These are phyloP conservation scores for Drosophila equinoxialis DNA, from an alignment of 1,140 invertebrate genomes.

Conservation along the genomic window DNA sequence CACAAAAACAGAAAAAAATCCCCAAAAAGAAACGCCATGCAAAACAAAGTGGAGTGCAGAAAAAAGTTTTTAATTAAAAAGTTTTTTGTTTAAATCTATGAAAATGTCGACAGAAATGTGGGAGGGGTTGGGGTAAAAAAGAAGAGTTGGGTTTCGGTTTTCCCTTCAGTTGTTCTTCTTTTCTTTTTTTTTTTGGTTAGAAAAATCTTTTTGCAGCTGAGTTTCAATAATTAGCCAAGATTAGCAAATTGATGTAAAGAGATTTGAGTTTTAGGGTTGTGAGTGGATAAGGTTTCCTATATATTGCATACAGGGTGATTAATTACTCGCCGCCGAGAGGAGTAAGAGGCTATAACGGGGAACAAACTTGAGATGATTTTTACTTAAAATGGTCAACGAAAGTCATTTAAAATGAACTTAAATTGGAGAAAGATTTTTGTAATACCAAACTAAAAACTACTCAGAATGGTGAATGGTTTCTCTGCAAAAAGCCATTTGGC, in stretches of 20 bases:
- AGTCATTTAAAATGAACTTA: too few species aligned
- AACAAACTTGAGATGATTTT: not conserved
- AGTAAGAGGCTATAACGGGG: not conserved
- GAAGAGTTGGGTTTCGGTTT: conserved; percentile 33
- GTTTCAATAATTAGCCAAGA: conserved; percentile 59
- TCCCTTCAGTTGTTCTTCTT: not conserved
- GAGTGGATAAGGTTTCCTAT: not conserved
- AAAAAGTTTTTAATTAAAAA: conserved; percentile 78
- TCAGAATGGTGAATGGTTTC: too few species aligned
- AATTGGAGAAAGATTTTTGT: too few species aligned
- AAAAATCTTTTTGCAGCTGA: conserved; percentile 41
- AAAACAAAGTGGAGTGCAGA: conserved; percentile 31
- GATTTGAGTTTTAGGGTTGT: conserved; percentile 16
- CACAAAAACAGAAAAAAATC: conserved; percentile 28
- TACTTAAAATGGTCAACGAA: too few species aligned
- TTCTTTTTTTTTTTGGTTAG: conserved; percentile 2
- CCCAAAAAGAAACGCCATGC: conserved; percentile 37
- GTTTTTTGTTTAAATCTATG: conserved; percentile 67
- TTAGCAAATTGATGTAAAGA: conserved; percentile 53
- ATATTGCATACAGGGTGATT: not conserved
- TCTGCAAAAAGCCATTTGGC: too few species aligned
- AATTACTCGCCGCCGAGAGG: not conserved
- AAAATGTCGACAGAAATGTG: conserved; percentile 43
- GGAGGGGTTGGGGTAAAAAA: not conserved
- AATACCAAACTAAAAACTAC: too few species aligned